These are phyloP conservation scores for Poecilia gillii DNA, from an alignment of 2,797 vertebrate species.

Conservation along the genomic window DNA sequence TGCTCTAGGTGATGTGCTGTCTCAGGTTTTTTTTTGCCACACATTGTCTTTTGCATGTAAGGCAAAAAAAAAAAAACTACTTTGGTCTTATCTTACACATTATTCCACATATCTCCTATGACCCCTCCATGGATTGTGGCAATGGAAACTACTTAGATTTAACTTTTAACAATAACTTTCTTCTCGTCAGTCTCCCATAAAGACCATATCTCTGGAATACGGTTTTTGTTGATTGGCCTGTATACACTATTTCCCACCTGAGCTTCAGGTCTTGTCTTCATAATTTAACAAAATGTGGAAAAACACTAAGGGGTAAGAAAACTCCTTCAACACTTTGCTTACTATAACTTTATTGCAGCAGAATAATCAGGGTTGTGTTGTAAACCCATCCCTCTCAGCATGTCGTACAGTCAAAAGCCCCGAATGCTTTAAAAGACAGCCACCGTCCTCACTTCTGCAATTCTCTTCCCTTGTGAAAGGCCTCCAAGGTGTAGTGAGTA, in stretches of 20 bases:
- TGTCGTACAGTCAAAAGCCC: conserved; percentile 20
- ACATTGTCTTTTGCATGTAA: neutral
- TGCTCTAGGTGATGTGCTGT: neutral
- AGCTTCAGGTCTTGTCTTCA: neutral
- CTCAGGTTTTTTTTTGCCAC: neutral
- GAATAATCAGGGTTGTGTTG: neutral
- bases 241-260: neutral
- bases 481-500: conserved; percentile 30
- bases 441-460: conserved; percentile 14
- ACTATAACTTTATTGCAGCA: neutral
- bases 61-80: neutral
- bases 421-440: conserved; percentile 24
- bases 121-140: neutral
- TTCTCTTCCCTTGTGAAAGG: conserved; percentile 20
- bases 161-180: neutral
- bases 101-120: neutral
- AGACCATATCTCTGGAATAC: neutral
- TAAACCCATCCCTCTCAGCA: neutral
- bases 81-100: neutral
- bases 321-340: neutral
- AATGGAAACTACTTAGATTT: neutral
- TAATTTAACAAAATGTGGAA: neutral
- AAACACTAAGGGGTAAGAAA: neutral
- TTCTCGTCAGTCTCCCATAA: neutral
- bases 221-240: neutral